Evolutionary conservation across 2,888 invertebrate species (phyloP).

Genomic region (Brachypterus glaber): DNA sequence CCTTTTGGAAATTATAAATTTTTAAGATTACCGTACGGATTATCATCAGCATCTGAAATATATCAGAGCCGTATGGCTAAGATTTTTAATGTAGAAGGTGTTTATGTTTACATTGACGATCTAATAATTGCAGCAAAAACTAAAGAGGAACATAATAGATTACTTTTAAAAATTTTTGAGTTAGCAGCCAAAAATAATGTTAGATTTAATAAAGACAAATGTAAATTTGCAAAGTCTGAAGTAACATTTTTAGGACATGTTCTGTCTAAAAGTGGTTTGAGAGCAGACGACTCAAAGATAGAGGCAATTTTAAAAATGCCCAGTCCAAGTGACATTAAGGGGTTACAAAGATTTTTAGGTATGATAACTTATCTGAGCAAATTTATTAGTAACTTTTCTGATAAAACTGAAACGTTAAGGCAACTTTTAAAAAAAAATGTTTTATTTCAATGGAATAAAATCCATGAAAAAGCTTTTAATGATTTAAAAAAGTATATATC

Average conservation of each 20-base stretch:
- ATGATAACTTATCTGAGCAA: constrained; percentile 15
- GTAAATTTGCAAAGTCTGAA: no score
- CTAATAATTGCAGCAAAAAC: no score
- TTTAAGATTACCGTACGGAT: no score
- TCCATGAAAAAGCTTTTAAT: constrained; percentile 6
- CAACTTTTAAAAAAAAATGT: constrained; percentile 6
- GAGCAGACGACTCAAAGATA: constrained; percentile 8
- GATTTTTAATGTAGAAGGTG: no score
- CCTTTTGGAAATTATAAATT: no score
- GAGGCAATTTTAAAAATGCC: constrained; percentile 10
- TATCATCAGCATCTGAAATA: no score
- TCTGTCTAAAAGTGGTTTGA: constrained; percentile 1
- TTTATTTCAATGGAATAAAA: constrained; percentile 5
- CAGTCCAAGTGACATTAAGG: constrained; percentile 11
- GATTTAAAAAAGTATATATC: no score
- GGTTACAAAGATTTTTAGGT: constrained; percentile 15
- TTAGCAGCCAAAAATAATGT: constrained; percentile 14
- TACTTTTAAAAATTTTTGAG: constrained; percentile 16
- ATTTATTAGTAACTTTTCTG: constrained; percentile 13
- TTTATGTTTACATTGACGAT: no score
- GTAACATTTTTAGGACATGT: no score
- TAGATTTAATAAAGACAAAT: no score
- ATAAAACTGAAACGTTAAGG: constrained; percentile 5
- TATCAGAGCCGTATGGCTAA: no score
- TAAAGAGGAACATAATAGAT: constrained; percentile 19